phyloP scores from a whole-genome alignment of 2,113 vertebrate genomes.

The Lichenostomus cassidix region DNA sequence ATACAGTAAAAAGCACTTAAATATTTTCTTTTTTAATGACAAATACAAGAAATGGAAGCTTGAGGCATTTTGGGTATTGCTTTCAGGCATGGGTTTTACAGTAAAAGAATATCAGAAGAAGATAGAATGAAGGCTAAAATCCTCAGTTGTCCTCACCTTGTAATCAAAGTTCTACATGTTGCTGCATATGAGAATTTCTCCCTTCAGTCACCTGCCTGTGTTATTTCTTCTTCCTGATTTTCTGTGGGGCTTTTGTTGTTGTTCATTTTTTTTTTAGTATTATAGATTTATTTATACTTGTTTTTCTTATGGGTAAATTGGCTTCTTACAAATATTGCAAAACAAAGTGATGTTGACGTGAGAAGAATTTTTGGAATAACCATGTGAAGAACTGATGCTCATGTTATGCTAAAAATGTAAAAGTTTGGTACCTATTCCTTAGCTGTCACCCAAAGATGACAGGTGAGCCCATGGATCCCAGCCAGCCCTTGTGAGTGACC shows the following conservation, averaged over 20 bases:
- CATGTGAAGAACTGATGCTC: background rate
- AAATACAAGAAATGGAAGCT: background rate
- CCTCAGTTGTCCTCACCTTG: background rate
- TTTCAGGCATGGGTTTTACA: background rate
- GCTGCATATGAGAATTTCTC: background rate
- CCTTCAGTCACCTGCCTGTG: background rate
- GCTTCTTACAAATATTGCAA: background rate
- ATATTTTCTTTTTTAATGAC: background rate
- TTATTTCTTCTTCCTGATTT: background rate
- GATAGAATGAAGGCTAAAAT: background rate
- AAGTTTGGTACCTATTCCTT: background rate
- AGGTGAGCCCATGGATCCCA: conserved; percentile 1
- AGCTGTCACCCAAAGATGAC: background rate
- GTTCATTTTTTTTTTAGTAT: no score
- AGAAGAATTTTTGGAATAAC: background rate
- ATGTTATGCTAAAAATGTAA: background rate
- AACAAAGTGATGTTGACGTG: background rate
- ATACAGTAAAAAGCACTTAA: background rate
- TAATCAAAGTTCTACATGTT: background rate
- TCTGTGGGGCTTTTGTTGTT: background rate
- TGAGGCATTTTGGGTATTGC: background rate
- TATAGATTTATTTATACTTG: background rate
- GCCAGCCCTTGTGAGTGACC: conserved; percentile 13
- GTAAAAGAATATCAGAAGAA: background rate
- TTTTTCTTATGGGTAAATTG: background rate